Percentiles rank a stretch among this genome's conserved stretches.
Conservation (phyloP, 2,797 vertebrate species). For the Ctenopoma multispine region DNA sequence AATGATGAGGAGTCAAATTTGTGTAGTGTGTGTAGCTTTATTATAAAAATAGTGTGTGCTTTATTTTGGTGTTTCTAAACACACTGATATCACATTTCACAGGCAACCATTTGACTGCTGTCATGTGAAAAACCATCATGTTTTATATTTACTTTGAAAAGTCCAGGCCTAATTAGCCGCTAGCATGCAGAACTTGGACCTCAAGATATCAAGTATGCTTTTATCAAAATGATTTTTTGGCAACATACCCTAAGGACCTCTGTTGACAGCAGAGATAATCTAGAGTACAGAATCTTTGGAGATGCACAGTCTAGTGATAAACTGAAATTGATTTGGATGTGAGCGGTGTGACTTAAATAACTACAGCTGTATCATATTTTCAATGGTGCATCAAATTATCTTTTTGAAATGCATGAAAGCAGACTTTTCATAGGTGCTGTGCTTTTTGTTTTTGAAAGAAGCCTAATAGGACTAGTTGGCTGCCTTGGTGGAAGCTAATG, state of each 20-base stretch:
- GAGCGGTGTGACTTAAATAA: conserved; percentile 14
- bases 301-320: neutral
- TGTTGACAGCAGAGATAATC: neutral
- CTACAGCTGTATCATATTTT: conserved; percentile 17
- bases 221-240: conserved; percentile 5
- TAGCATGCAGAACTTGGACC: neutral
- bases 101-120: neutral
- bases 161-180: neutral
- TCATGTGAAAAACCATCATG: neutral
- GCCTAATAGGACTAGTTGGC: conserved; percentile 34
- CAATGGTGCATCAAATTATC: conserved; percentile 23
- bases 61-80: neutral
- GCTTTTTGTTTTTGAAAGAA: conserved; percentile 52
- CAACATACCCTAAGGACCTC: neutral
- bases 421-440: conserved; percentile 19
- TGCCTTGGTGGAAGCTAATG: conserved; percentile 41
- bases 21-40: neutral
- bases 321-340: conserved; percentile 18
- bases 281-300: neutral
- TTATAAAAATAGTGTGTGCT: neutral
- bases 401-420: conserved; percentile 14
- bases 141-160: neutral
- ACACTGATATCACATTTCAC: neutral
- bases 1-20: conserved; percentile 1
- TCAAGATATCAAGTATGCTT: conserved; percentile 1